phyloP scores from a whole-genome alignment of 2,888 invertebrate species.

The Criorhina ranunculi region DNA sequence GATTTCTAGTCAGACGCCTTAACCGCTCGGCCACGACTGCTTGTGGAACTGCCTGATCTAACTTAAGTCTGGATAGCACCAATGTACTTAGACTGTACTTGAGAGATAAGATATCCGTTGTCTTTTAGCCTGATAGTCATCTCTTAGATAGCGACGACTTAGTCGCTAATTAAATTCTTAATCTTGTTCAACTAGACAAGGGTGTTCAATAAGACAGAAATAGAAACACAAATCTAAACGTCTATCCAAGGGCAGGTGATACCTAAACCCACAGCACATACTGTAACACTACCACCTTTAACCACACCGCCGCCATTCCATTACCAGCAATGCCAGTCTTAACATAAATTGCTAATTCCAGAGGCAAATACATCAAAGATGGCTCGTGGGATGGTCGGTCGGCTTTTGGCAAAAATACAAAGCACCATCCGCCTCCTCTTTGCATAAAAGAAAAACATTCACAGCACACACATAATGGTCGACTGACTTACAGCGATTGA shows the following conservation, averaged over 20 bases:
- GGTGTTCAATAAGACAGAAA: no score
- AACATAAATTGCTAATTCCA: conserved; percentile 55
- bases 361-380: conserved; percentile 58
- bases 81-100: no score
- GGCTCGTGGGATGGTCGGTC: conserved; percentile 57
- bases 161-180: no score
- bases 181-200: no score
- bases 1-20: conserved; percentile 84
- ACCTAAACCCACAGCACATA: conserved; percentile 1
- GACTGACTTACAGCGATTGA: conserved; percentile 56
- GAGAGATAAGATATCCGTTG: no score
- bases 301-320: background rate
- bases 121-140: no score
- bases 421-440: conserved; percentile 40
- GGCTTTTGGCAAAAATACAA: conserved; percentile 58
- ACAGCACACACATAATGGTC: conserved; percentile 54
- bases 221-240: no score
- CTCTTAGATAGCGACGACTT: no score
- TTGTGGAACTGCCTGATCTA: background rate
- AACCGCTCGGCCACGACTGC: conserved; percentile 84
- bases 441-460: conserved; percentile 30
- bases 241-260: conserved; percentile 10
- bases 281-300: background rate
- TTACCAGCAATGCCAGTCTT: no score
- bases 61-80: background rate